Evolutionary conservation across 2,113 vertebrate genomes (phyloP), one percentile per base, ranked within the genome.

Genomic region (Siphamia tubifer): DNA sequence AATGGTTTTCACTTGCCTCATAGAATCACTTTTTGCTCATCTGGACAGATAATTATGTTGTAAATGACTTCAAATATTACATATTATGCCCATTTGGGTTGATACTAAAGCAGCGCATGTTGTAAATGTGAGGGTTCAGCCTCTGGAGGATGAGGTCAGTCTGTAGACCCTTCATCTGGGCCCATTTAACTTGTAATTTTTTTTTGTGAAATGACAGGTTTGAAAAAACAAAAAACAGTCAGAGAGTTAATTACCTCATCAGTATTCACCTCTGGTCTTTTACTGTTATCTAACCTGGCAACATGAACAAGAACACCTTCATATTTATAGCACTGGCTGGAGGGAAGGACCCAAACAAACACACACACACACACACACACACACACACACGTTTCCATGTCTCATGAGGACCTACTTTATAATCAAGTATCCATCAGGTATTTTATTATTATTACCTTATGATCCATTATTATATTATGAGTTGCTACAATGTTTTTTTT

Each of bases 321-420:
- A 17, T 61, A 78, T 78, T 83, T 83, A 44, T 68, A 68, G 65
- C 43, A 5, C 11, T 21, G 31, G 45, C 52, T 27, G 9, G 43
- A 64, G 65, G 65, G 51, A 23, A 55, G 27, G 17, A 35, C 0
- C 24, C 44, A 58, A 21, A n/a, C 68, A 16, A 19, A 69, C 31
- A 48, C 66, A 40, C 44, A 40, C 12, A 70, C n/a, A 57, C n/a
- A 36, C 34, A 49, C 8, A 1, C 19, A 31, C 2, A 61, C 36
- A 52, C 10, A 56, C 16, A 24, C 9, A 25, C 2, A 45, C 8
- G 19, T 34, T n/a, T 23, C 49, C n/a, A n/a, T n/a, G n/a, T n/a
- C n/a, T n/a, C n/a, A n/a, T n/a, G n/a, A n/a, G n/a, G n/a, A n/a
- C n/a, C n/a, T n/a, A n/a, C n/a, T n/a, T n/a, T n/a, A n/a, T n/a